Conservation (phyloP, 2,888 invertebrate species). For the Hoplodrina ambigua region DNA sequence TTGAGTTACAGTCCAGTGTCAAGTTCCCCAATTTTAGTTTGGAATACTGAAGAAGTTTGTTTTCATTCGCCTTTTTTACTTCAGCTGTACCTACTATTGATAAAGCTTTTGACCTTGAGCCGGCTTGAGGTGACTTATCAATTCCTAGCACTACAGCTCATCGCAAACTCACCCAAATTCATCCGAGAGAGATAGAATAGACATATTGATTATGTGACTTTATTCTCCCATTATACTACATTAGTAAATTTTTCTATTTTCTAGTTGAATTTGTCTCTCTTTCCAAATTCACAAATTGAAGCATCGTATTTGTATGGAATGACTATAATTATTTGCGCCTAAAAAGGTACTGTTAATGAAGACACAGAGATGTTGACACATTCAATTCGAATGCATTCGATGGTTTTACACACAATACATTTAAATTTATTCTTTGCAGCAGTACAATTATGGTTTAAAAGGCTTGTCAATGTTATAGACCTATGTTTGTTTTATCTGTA, state of each 20-base stretch:
- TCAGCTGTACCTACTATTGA: too few relatives aligned
- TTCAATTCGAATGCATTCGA: background rate
- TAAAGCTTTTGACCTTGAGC: background rate
- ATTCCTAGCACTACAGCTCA: too few relatives aligned
- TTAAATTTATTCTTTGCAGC: conserved; percentile 4
- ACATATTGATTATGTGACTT: too few relatives aligned
- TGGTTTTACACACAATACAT: conserved; percentile 16
- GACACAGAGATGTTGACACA: conserved; percentile 11
- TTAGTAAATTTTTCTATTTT: background rate
- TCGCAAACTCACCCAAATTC: too few relatives aligned
- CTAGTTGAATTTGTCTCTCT: background rate
- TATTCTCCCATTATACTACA: background rate
- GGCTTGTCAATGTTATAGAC: background rate
- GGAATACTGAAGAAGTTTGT: fast-evolving
- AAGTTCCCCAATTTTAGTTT: background rate
- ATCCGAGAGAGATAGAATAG: too few relatives aligned
- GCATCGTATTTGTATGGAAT: too few relatives aligned
- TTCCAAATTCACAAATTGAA: background rate
- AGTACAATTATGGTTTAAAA: background rate
- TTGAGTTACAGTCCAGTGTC: too few relatives aligned
- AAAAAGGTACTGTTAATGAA: conserved; percentile 7
- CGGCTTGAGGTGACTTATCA: too few relatives aligned
- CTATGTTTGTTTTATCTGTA: too few relatives aligned
- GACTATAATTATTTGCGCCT: background rate
- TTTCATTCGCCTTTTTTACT: background rate